phyloP scores from a whole-genome alignment of 2,113 vertebrate genomes.

The Lagenorhynchus albirostris region DNA sequence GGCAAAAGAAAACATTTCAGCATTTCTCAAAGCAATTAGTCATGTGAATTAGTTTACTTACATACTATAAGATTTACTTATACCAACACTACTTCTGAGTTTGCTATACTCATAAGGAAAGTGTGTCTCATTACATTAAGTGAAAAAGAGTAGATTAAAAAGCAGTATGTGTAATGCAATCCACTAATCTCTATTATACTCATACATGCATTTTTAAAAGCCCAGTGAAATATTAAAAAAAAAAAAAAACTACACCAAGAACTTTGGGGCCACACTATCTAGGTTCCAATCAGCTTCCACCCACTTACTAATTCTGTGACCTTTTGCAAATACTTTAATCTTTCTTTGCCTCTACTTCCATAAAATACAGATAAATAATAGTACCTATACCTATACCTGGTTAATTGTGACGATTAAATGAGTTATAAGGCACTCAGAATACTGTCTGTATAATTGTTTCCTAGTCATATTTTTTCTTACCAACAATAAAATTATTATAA shows the following conservation, averaged over 20 bases:
- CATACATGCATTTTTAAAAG: background rate
- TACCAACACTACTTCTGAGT: background rate
- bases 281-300: background rate
- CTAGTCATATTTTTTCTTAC: background rate
- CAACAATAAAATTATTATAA: background rate
- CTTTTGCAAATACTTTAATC: background rate
- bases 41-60: background rate
- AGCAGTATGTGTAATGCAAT: background rate
- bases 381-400: background rate
- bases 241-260: background rate
- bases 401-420: background rate
- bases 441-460: background rate
- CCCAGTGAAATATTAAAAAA: background rate
- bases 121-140: background rate
- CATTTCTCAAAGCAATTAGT: background rate
- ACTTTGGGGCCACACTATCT: background rate
- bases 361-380: background rate
- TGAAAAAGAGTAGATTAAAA: background rate
- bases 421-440: background rate
- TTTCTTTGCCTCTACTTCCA: background rate
- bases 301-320: background rate
- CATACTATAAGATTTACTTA: background rate
- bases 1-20: background rate
- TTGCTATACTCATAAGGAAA: background rate
- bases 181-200: background rate